Evolutionary conservation across 2,888 invertebrate species (phyloP).

Genomic region (Ormyrus nitidulus): DNA sequence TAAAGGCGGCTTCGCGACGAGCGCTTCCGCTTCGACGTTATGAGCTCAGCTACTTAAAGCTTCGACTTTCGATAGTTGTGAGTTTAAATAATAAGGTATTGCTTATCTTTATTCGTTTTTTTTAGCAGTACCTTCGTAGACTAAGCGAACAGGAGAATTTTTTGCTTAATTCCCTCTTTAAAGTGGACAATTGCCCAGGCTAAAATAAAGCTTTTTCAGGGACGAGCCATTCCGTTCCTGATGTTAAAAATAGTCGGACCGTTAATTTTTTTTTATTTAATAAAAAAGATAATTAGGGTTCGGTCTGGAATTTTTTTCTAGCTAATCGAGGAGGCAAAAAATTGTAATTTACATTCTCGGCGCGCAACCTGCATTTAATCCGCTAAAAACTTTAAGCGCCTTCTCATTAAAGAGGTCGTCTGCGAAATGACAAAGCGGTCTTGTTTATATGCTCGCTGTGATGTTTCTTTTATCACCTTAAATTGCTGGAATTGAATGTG

Average conservation of each 20-base stretch:
- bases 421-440: too few species aligned
- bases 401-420: slow-evolving; percentile 1
- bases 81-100: background rate
- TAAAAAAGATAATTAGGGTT: slow-evolving; percentile 17
- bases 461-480: background rate
- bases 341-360: slow-evolving; percentile 27
- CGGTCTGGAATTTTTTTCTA: background rate
- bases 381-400: slow-evolving; percentile 19
- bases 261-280: slow-evolving; percentile 24
- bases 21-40: background rate
- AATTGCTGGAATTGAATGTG: too few species aligned
- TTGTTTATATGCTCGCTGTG: too few species aligned
- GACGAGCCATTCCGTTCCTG: too few species aligned
- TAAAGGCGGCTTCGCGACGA: background rate
- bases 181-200: too few species aligned
- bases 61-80: background rate
- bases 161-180: too few species aligned
- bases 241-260: too few species aligned
- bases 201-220: too few species aligned
- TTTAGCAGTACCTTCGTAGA: too few species aligned
- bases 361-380: slow-evolving; percentile 5
- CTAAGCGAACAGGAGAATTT: too few species aligned
- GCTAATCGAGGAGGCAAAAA: slow-evolving; percentile 10
- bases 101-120: too few species aligned
- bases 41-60: background rate